Evolutionary conservation across 2,888 invertebrate genomes (phyloP).

Genomic region (Stramonita haemastoma): DNA sequence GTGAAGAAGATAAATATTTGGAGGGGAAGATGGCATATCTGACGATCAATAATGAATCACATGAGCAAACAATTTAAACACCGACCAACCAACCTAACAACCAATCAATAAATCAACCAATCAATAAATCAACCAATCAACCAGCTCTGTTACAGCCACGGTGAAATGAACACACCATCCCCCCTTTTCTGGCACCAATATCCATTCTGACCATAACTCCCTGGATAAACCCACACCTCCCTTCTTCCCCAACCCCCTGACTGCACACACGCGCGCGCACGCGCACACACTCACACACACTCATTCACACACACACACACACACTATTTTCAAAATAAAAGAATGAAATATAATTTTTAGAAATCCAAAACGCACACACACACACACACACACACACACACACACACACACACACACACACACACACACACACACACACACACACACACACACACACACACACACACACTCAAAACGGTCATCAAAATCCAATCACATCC

Average conservation of each 20-base stretch:
- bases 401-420: background rate
- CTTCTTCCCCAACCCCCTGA: background rate
- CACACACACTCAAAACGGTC: background rate
- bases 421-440: background rate
- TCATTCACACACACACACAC: background rate
- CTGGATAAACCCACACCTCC: background rate
- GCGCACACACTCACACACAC: background rate
- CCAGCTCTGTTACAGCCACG: too few species aligned
- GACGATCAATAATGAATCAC: too few species aligned
- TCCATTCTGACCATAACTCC: background rate
- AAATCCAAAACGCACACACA: background rate
- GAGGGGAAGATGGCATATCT: too few species aligned
- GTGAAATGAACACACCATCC: too few species aligned
- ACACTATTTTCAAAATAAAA: too few species aligned
- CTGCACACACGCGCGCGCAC: background rate
- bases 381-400: background rate
- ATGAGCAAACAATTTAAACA: too few species aligned
- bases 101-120: too few species aligned
- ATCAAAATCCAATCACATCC: too few species aligned
- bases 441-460: background rate
- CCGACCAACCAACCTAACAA: too few species aligned
- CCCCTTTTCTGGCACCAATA: background rate
- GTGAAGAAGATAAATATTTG: too few species aligned
- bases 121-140: too few species aligned
- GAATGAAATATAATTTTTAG: too few species aligned